These are phyloP conservation scores for Sarcophaga variegata DNA, from an alignment of 2,888 invertebrate species.

Conservation along the genomic window DNA sequence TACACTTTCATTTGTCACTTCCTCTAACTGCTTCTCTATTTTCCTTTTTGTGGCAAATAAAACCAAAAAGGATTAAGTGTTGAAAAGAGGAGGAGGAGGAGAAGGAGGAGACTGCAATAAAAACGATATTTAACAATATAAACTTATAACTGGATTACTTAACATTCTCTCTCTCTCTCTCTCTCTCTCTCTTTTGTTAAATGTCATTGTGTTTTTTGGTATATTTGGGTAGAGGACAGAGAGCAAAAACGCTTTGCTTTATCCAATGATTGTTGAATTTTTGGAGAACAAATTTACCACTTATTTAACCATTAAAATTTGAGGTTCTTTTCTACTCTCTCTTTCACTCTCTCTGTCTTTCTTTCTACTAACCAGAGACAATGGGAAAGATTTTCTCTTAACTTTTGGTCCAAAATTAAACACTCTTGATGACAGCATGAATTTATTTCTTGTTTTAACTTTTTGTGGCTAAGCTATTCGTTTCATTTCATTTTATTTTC, in stretches of 20 bases:
- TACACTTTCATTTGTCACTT: neutral
- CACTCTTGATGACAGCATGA: slow-evolving; percentile 67
- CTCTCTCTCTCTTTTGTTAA: no score
- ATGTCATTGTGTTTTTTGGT: neutral
- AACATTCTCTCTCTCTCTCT: slow-evolving; percentile 36
- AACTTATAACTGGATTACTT: slow-evolving; percentile 61
- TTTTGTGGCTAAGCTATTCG: slow-evolving; percentile 52
- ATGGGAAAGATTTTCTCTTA: neutral
- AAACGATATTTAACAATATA: slow-evolving; percentile 11
- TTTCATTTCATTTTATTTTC: neutral
- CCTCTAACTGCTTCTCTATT: neutral
- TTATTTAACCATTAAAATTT: slow-evolving; percentile 66
- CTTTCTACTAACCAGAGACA: slow-evolving; percentile 6
- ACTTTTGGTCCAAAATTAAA: slow-evolving; percentile 42
- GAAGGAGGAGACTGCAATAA: neutral
- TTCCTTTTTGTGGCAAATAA: neutral
- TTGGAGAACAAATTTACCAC: slow-evolving; percentile 57
- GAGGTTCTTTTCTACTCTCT: neutral
- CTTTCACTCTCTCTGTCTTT: neutral
- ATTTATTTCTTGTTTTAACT: slow-evolving; percentile 66
- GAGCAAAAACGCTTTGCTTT: neutral
- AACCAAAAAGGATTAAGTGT: neutral
- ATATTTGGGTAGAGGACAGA: neutral
- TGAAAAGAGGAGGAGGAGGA: neutral
- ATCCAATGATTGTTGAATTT: slow-evolving; percentile 55